Percentiles rank a stretch among this genome's conserved stretches.
These are phyloP conservation scores for Phainopepla nitens DNA, from an alignment of 2,113 vertebrate genomes.

Conservation along the genomic window DNA sequence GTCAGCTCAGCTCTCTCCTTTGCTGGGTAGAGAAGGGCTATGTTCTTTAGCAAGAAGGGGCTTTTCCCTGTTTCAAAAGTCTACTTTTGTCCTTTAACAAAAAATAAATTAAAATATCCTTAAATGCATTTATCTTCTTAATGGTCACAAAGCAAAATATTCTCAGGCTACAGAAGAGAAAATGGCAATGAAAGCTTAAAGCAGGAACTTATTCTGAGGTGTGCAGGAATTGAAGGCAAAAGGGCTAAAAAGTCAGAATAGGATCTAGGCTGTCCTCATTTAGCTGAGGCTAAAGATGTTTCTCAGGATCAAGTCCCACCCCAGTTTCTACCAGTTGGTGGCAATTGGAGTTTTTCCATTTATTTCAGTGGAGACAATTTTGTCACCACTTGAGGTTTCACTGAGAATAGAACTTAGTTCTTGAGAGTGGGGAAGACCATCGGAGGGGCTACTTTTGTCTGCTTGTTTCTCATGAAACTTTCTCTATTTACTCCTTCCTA, in stretches of 20 bases:
- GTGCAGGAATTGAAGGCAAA: not conserved
- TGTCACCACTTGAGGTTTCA: not conserved
- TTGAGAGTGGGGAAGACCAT: not conserved
- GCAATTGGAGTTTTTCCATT: not conserved
- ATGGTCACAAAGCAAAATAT: not conserved
- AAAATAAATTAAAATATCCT: not conserved
- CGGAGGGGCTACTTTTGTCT: not conserved
- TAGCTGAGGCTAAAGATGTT: not conserved
- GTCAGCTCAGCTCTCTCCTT: not conserved
- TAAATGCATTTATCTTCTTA: not conserved
- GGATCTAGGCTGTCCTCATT: not conserved
- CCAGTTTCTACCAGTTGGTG: accelerated
- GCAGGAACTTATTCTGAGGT: not conserved
- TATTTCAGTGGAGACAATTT: not conserved
- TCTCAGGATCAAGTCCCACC: not conserved
- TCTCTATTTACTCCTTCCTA: not conserved
- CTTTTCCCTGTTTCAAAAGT: not conserved
- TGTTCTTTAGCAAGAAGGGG: not conserved
- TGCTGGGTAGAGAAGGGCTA: not conserved
- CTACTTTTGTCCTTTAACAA: not conserved
- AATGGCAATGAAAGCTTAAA: not conserved
- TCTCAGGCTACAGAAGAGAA: not conserved
- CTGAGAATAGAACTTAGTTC: not conserved
- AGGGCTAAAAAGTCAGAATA: not conserved
- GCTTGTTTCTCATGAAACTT: not conserved